Conservation (phyloP, 2,888 invertebrate genomes). For the Apotomis betuletana region DNA sequence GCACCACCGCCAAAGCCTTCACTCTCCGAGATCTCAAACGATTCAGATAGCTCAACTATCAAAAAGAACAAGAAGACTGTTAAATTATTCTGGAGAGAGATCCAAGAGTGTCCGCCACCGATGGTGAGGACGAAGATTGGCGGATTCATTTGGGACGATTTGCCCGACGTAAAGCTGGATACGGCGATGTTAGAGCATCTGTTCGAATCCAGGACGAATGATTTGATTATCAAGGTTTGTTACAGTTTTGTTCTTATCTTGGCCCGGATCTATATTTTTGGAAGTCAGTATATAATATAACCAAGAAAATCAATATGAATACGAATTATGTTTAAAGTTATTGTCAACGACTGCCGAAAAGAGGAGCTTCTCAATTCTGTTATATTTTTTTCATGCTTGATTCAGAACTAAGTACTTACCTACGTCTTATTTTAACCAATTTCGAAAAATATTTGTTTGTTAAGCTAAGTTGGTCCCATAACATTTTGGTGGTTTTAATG, state of each 20-base stretch:
- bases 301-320: no score
- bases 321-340: no score
- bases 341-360: no score
- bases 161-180: slow-evolving; percentile 93
- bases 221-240: slow-evolving; percentile 92
- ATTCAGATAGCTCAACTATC: slow-evolving; percentile 79
- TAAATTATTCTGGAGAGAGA: slow-evolving; percentile 99
- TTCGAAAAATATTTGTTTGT: no score
- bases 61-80: slow-evolving; percentile 98
- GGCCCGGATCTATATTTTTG: neutral
- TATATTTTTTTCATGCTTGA: no score
- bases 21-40: slow-evolving; percentile 66
- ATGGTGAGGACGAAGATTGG: slow-evolving; percentile 83
- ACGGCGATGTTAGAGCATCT: slow-evolving; percentile 97
- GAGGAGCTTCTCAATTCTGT: no score
- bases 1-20: slow-evolving; percentile 67
- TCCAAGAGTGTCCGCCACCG: slow-evolving; percentile 88
- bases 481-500: no score
- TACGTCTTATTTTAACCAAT: no score
- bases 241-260: neutral
- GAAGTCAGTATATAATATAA: no score
- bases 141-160: slow-evolving; percentile 95
- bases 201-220: slow-evolving; percentile 98
- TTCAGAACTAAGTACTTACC: no score
- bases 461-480: no score